Evolutionary conservation across 2,113 vertebrate genomes (phyloP).

Genomic region (Tyrannus savana): DNA sequence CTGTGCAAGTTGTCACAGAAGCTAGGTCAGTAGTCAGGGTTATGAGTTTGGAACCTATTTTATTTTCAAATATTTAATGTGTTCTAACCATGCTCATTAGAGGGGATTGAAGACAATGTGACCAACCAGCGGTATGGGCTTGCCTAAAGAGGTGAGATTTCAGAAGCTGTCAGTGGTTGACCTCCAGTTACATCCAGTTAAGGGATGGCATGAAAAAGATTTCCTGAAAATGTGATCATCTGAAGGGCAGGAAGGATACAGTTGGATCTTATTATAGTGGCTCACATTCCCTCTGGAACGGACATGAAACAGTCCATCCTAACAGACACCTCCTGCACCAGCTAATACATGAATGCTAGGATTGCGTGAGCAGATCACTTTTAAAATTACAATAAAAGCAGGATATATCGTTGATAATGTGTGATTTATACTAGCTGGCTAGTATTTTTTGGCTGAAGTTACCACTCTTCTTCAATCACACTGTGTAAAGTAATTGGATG

Average conservation of each 20-base stretch:
- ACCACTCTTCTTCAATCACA: rapidly evolving
- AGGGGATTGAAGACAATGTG: background rate
- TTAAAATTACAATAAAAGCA: background rate
- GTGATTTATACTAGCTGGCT: background rate
- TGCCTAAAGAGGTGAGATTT: background rate
- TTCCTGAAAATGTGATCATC: background rate
- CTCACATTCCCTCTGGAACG: background rate
- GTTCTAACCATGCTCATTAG: background rate
- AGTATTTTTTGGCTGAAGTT: background rate
- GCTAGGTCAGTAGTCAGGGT: background rate
- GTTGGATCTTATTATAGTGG: background rate
- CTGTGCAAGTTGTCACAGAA: background rate
- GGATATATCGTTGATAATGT: background rate
- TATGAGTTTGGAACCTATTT: background rate
- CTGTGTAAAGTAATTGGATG: background rate
- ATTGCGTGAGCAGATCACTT: background rate
- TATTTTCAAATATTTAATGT: background rate
- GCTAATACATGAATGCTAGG: background rate
- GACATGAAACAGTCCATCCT: background rate
- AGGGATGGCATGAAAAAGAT: background rate
- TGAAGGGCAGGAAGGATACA: background rate
- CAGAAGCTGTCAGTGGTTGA: background rate
- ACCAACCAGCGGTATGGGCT: background rate
- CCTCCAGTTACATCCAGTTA: background rate
- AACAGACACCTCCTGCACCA: background rate